phyloP scores from a whole-genome alignment of 2,113 vertebrate genomes.

The Rhombomys opimus region DNA sequence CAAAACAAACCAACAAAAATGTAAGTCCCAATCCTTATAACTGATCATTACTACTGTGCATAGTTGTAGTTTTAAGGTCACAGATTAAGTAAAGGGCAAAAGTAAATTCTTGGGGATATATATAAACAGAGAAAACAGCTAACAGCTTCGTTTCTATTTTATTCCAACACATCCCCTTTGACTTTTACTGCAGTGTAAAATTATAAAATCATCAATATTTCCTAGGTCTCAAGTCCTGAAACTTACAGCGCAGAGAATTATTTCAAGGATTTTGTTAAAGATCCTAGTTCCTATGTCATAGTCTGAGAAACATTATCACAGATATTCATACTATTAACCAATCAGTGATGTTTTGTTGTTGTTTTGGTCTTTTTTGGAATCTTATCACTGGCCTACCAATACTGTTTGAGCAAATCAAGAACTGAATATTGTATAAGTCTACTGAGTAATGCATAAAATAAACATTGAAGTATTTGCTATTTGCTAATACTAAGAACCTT shows the following conservation, averaged over 20 bases:
- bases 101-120: neutral
- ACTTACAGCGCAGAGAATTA: neutral
- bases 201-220: neutral
- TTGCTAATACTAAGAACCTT: neutral
- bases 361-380: neutral
- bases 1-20: neutral
- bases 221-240: neutral
- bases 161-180: neutral
- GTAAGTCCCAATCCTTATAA: neutral
- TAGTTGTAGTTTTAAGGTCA: neutral
- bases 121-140: neutral
- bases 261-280: conserved; percentile 27
- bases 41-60: neutral
- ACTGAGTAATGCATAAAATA: conserved; percentile 12
- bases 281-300: neutral
- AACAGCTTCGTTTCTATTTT: neutral
- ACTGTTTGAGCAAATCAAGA: neutral
- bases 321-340: neutral
- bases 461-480: neutral
- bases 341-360: neutral
- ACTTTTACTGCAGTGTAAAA: conserved; percentile 1
- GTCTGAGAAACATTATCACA: neutral
- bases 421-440: conserved; percentile 32
- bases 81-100: neutral
- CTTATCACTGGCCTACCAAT: neutral